Evolutionary conservation across 2,797 vertebrate species (phyloP), one percentile per base, ranked within the genome.

Genomic region (Diceros bicornis): DNA sequence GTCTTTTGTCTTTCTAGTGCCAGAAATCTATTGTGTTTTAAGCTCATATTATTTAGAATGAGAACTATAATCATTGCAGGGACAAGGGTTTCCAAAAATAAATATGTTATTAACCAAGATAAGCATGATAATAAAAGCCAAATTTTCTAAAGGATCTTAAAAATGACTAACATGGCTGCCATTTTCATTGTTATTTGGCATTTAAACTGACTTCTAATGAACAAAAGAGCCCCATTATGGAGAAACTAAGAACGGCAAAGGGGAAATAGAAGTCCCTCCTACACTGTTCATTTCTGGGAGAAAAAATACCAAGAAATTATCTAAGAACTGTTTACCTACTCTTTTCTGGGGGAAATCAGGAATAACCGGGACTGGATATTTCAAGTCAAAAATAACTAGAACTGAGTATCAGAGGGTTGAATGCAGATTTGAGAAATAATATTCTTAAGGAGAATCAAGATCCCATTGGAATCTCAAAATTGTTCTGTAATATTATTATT

Each of bases 21-120:
- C 50, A 94, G 86, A 91, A 96, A 91, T 97, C 86, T 82, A 90
- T 74, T 93, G 74, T 34, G 18, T 78, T 78, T 62, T 77, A 92
- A 95, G 59, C 10, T 93, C 41, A 91, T 47, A 47, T 93, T 96
- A 94, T 37, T 90, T 84, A 94, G 69, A 78, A 61, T 4, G 66
- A 96, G 79, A 95, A 85, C 59, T 97, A 77, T 75, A 85, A 96
- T 84, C 72, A 91, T 0, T 52, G 66, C 52, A 93, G 66, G 57
- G 57, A 94, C 23, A 92, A 84, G 41, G 23, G 29, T 93, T 95
- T 91, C 66, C 25, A 91, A 96, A 94, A 94, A 96, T 62, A 97
- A 97, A 41, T 88, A 89, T 55, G 37, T 50, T 93, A 93, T 75
- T 87, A 91, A 21, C 20, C 71, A 93, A 91, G 91, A 79, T 27